Evolutionary conservation across 2,113 vertebrate genomes (phyloP), one percentile per base, ranked within the genome.

Genomic region (Nibea coibor): DNA sequence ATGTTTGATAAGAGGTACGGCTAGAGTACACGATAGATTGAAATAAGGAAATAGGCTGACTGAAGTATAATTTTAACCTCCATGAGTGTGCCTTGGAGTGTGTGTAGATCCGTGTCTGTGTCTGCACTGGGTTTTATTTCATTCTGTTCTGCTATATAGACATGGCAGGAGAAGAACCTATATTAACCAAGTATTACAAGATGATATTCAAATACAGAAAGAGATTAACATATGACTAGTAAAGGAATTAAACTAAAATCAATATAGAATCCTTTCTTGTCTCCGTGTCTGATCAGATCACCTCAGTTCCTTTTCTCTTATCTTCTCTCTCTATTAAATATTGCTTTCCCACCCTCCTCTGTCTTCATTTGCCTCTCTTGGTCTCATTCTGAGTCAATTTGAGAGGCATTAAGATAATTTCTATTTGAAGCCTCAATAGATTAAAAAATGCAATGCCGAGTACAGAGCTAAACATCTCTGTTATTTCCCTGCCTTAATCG

Each of bases 381-480:
- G 76, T 76, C 54, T 64, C 7, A 22, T 57, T 66, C 19, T 67
- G 31, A 76, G 45, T 69, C 14, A 9, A 10, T 74, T 57, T 62
- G 42, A 57, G 48, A 50, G 47, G 56, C 72, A 42, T 68, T 73
- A 66, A 20, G 39, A 57, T 75, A 15, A 65, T 59, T 83, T 72
- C 17, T 39, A 54, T 75, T 70, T 67, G 75, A 67, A 62, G 28
- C 39, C 43, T 51, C 66, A 79, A 68, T 39, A 75, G 71, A 59
- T 1, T 48, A 3, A 58, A 74, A 45, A 16, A 35, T 2, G 28
- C 2, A 4, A 53, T n/a, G 39, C 22, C 28, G 66, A 59, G 22
- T 15, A 4, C 76, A 75, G 45, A 31, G 51, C 57, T 10, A 19
- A 67, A 43, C n/a, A 68, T 14, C 54, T 57, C 70, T 64, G 35